Evolutionary conservation across 1,140 invertebrate genomes (phyloP), one percentile per base, ranked within the genome.

Genomic region (Stegodyphus mimosarum): DNA sequence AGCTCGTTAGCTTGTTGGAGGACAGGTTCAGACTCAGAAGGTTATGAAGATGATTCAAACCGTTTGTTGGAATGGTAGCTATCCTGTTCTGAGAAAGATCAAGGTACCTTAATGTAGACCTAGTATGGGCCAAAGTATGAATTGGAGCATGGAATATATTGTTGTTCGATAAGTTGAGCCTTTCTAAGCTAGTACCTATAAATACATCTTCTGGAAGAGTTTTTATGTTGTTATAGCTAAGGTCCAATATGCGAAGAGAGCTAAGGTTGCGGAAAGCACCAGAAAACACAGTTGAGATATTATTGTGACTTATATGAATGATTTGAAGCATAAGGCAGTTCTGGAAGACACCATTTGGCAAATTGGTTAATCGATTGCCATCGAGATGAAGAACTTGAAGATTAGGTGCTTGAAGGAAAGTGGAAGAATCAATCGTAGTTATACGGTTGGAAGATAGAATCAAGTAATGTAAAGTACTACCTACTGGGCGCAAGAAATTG

Each of bases 401-500:
- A 7, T 75, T 67, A 7, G 69, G 67, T 15, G 76, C 95, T 18
- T 87, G 53, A 6, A 50, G n/a, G 69, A 87, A 80, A 13, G 74
- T 63, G 51, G 60, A 75, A 60, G 72, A 63, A 55, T 79, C 70
- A 11, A 88, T 70, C 13, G 51, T 88, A 52, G 33, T 91, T 6
- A 97, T 89, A 13, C 92, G 90, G 89, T 97, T 97, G 90, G 95
- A 93, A 49, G 93, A 93, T 83, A 97, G 88, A 89, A 95, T 93
- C 1, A 97, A 90, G 89, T 96, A 94, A 4, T 94, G 95, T 60
- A 97, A 89, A 1, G 95, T 96, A 80, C 94, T 93, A 88, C 95
- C 94, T 13, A 95, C 94, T 1, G 95, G 95, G 86, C 93, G 93
- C 88, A 97, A 96, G 88, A 95, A 97, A 87, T 93, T 94, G 13